Percentiles rank a stretch among this genome's conserved stretches.
Evolutionary conservation across 2,797 vertebrate species (phyloP).

Genomic region (Chelon labrosus): DNA sequence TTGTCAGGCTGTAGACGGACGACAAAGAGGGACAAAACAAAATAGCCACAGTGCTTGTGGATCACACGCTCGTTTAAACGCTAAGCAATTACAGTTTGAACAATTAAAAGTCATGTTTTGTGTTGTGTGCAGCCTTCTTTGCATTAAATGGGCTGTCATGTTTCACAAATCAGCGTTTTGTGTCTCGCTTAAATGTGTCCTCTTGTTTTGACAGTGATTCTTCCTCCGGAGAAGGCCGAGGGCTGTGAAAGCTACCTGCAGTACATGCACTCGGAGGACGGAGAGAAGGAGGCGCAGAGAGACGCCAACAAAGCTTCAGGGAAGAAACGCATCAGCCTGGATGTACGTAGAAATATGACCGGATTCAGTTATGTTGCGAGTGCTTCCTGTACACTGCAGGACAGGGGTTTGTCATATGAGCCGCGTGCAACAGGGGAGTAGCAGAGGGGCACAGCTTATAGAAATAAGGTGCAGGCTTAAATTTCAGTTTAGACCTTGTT

Average conservation of each 20-base stretch:
- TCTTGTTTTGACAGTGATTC: constrained; percentile 77
- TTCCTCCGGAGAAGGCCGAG: constrained; percentile 86
- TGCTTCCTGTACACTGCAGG: too few relatives aligned
- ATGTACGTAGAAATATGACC: constrained; percentile 69
- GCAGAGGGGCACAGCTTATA: not conserved
- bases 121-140: not conserved
- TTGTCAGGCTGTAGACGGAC: not conserved
- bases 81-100: not conserved
- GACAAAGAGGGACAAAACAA: too few relatives aligned
- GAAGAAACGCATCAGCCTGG: constrained; percentile 85
- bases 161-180: not conserved
- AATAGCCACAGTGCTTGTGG: not conserved
- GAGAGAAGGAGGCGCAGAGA: constrained; percentile 72
- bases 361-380: too few relatives aligned
- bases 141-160: too few relatives aligned
- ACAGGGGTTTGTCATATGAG: too few relatives aligned
- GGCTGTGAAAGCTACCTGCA: constrained; percentile 83
- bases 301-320: constrained; percentile 73
- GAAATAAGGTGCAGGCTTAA: too few relatives aligned
- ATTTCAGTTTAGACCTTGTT: too few relatives aligned
- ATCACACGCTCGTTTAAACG: not conserved
- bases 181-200: not conserved
- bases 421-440: not conserved
- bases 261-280: constrained; percentile 78
- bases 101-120: not conserved